These are phyloP conservation scores for Holcopasites calliopsidis DNA, from an alignment of 1,140 invertebrate species.

Conservation along the genomic window DNA sequence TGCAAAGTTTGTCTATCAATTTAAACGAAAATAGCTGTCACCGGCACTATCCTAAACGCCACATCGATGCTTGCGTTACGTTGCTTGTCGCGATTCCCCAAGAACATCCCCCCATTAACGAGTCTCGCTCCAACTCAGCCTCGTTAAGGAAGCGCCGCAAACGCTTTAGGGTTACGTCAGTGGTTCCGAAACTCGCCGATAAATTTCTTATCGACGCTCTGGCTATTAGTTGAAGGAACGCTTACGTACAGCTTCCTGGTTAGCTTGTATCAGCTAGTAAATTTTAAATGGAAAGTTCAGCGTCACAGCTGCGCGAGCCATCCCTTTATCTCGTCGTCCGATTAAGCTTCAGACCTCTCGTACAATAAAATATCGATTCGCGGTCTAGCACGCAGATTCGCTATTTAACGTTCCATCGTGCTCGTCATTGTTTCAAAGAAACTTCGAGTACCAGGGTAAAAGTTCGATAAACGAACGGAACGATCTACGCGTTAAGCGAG, in stretches of 20 bases:
- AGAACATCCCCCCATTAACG: conserved; percentile 1
- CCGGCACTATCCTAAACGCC: background rate
- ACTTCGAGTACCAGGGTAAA: no score
- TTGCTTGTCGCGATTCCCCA: no score
- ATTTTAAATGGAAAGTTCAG: conserved; percentile 50
- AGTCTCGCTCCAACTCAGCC: background rate
- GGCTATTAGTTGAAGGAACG: conserved; percentile 37
- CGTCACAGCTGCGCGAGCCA: conserved; percentile 52
- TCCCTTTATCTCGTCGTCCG: conserved; percentile 50
- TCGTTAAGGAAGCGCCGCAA: background rate
- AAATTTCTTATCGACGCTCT: conserved; percentile 40
- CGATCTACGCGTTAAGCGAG: no score
- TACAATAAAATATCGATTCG: conserved; percentile 62
- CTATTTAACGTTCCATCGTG: conserved; percentile 31
- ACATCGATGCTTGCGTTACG: background rate
- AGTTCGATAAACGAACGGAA: no score
- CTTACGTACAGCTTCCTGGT: conserved; percentile 20
- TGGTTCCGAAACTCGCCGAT: conserved; percentile 25
- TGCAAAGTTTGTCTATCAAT: background rate
- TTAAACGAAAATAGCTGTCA: background rate
- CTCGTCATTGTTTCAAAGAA: no score
- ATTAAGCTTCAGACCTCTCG: conserved; percentile 47
- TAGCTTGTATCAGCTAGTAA: conserved; percentile 38
- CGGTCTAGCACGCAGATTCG: conserved; percentile 41
- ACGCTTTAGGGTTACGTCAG: conserved; percentile 24